Conservation (phyloP, 2,113 vertebrate species). For the Perccottus glenii region DNA sequence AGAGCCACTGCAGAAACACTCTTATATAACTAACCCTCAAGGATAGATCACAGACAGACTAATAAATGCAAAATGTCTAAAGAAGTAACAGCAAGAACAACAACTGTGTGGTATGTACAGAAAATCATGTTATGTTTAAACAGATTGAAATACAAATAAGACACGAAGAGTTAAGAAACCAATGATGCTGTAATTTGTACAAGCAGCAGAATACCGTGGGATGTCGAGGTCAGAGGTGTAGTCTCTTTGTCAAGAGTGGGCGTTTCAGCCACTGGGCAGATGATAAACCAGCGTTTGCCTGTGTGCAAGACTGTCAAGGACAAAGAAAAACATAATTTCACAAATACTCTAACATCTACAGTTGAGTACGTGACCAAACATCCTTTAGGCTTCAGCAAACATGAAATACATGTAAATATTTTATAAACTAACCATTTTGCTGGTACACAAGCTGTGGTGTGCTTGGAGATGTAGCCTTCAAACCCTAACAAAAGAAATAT, state of each 20-base stretch:
- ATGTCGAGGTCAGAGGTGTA: constrained; percentile 41
- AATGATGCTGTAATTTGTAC: neutral
- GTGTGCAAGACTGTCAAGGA: constrained; percentile 89
- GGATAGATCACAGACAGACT: constrained; percentile 12
- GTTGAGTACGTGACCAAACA: no score
- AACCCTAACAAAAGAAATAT: constrained; percentile 54
- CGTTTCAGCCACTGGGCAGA: constrained; percentile 95
- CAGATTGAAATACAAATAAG: no score
- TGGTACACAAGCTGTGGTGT: constrained; percentile 88
- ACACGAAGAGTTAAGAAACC: neutral
- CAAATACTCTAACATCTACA: constrained; percentile 8
- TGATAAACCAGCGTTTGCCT: constrained; percentile 97
- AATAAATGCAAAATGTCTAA: constrained; percentile 15
- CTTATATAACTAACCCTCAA: constrained; percentile 67
- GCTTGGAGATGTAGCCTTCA: constrained; percentile 73
- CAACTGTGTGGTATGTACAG: no score
- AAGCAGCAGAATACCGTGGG: constrained; percentile 50
- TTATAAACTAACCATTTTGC: constrained; percentile 86
- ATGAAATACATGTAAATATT: neutral
- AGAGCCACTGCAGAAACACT: constrained; percentile 47
- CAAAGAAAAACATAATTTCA: constrained; percentile 31
- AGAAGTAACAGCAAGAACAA: constrained; percentile 8
- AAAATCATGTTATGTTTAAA: no score
- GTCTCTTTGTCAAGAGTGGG: constrained; percentile 70
- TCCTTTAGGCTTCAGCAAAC: neutral